Evolutionary conservation across 2,113 vertebrate species (phyloP).

Genomic region (Smithornis capensis): DNA sequence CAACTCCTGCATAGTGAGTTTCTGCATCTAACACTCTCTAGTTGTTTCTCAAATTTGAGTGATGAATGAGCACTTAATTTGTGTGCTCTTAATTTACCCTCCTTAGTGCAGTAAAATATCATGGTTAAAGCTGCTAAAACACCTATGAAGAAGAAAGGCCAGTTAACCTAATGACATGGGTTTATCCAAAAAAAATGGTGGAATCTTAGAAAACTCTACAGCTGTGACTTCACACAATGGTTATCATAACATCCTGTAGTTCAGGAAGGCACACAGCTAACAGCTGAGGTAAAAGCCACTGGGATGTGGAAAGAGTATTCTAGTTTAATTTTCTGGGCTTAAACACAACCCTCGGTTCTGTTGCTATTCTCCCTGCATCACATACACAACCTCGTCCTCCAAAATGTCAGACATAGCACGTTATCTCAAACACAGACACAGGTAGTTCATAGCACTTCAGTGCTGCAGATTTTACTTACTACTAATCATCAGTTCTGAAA

Average conservation of each 20-base stretch:
- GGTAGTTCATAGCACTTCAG: neutral
- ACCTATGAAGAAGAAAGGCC: too few relatives aligned
- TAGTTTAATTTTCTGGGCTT: neutral
- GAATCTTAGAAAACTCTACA: neutral
- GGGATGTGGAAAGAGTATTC: neutral
- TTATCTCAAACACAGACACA: neutral
- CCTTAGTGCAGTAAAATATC: neutral
- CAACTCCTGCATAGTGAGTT: neutral
- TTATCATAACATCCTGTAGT: neutral
- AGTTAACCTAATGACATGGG: neutral
- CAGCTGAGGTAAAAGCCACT: neutral
- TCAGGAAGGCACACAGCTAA: neutral
- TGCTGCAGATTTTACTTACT: neutral
- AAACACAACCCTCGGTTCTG: neutral
- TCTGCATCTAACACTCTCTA: neutral
- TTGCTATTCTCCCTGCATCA: neutral
- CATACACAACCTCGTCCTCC: neutral
- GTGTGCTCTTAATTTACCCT: neutral
- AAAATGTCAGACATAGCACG: rapidly evolving
- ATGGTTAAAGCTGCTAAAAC: neutral
- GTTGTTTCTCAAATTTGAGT: neutral
- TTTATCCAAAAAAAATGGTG: neutral
- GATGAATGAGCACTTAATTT: neutral
- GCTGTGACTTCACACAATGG: neutral
- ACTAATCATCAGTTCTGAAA: neutral